Conservation (phyloP, 1,140 invertebrate species). For the Aphelenchoides avenae region DNA sequence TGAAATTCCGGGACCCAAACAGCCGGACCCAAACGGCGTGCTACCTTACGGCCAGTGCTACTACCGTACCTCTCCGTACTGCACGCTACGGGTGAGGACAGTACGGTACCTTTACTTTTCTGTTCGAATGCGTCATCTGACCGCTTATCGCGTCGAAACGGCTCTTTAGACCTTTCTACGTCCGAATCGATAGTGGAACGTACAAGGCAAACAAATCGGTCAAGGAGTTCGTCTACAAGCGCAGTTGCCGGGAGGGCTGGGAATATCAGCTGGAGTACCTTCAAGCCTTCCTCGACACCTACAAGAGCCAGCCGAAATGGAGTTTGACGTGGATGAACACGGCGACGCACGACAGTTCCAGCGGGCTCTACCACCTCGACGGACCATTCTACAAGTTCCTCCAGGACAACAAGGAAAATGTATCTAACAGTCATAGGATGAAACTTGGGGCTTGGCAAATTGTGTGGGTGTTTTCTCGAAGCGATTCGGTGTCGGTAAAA, state of each 20-base stretch:
- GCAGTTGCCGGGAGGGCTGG: conserved; percentile 4
- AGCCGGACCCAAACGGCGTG: too few species aligned
- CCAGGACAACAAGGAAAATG: conserved; percentile 10
- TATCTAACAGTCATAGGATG: too few species aligned
- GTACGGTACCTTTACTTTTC: conserved; percentile 6
- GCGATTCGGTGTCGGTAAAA: too few species aligned
- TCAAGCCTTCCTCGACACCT: conserved; percentile 9
- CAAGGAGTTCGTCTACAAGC: not conserved
- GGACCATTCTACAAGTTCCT: conserved; percentile 17
- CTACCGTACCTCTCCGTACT: too few species aligned
- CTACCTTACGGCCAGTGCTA: too few species aligned
- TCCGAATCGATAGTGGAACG: not conserved
- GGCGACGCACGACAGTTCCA: conserved; percentile 9
- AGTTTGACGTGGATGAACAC: conserved; percentile 8
- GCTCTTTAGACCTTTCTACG: conserved; percentile 10
- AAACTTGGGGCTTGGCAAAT: too few species aligned
- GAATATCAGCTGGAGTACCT: conserved; percentile 11
- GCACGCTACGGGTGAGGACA: not conserved
- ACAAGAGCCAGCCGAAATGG: conserved; percentile 13
- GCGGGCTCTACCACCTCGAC: conserved; percentile 17
- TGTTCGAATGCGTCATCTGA: conserved; percentile 1
- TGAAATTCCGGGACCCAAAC: too few species aligned
- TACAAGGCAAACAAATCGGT: not conserved
- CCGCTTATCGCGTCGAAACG: conserved; percentile 7
- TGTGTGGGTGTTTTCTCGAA: too few species aligned